Base-by-base conservation (phyloP, 2,113 vertebrate species). In the Pagrus major region DNA sequence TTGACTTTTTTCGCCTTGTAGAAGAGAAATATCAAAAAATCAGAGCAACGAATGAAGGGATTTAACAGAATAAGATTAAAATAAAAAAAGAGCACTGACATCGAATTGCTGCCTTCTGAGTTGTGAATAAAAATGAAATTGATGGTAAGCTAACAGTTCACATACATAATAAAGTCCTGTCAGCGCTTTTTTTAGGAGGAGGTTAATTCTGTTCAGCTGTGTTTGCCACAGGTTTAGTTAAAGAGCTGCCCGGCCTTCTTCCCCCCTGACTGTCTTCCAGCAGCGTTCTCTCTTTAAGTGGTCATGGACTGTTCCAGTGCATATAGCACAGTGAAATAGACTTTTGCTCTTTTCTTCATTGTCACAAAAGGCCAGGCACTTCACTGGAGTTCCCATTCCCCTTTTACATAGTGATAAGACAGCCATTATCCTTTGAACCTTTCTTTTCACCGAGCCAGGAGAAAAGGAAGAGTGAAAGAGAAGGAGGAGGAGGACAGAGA, bases 331-430 rank as follows among this genome's bases (percentile, higher is more conserved):
- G 70, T 64, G 74, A 93, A 93, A 94, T 91, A 90, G 90, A 92
- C 91, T 92, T 91, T 83, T 92, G 90, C 87, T 85, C 92, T 93
- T 94, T 93, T 94, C 93, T 94, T 94, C 86, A 84, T 91, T 92
- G 91, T 90, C 86, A 94, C 93, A 94, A 95, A 94, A 94, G 93
- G 93, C 91, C 91, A 92, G 91, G 85, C 91, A 93, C 91, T 93
- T 93, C 86, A 88, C 85, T 86, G 89, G 90, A 93, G 92, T 92
- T 92, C 91, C 90, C 92, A 91, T 89, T 89, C 90, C 90, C 92
- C 85, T 91, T 94, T 94, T 93, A 93, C 93, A 93, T 94, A 93
- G 89, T 93, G 93, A 95, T 94, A 95, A 95, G 93, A 92, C 91
- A 91, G 89, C 89, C 92, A 94, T 95, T 94, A 94, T 94, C 89